These are phyloP conservation scores for Zapornia atra DNA, from an alignment of 2,113 vertebrate genomes.

Conservation along the genomic window DNA sequence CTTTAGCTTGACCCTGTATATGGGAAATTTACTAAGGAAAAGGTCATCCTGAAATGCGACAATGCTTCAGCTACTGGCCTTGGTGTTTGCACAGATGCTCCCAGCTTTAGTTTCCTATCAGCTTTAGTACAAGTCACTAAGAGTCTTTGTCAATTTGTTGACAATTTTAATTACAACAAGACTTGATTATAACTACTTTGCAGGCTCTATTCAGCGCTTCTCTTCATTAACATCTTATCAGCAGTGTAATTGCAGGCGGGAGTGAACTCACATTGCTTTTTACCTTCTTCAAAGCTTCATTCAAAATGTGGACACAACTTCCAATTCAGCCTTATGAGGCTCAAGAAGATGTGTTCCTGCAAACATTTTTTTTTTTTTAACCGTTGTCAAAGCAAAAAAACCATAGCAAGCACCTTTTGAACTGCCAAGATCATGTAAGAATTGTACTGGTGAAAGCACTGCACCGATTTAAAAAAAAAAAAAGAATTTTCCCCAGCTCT, in stretches of 20 bases:
- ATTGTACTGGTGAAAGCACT: not conserved
- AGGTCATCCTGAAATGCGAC: not conserved
- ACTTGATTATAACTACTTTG: constrained; percentile 47
- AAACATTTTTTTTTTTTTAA: not conserved
- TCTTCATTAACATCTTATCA: constrained; percentile 66
- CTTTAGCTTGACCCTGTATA: not conserved
- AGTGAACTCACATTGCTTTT: not conserved
- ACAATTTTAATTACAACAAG: constrained; percentile 61
- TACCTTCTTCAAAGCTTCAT: not conserved
- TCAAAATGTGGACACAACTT: not conserved
- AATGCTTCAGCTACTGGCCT: not conserved
- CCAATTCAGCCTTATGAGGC: not conserved
- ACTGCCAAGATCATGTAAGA: not conserved
- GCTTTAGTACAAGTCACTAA: not conserved
- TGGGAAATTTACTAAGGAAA: not conserved
- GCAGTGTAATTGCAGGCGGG: constrained; percentile 11
- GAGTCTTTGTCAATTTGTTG: constrained; percentile 48
- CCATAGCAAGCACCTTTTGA: not conserved
- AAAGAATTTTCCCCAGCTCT: not conserved
- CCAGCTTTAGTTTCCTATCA: not conserved
- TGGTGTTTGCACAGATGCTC: not conserved
- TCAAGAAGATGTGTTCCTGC: not conserved
- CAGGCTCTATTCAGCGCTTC: not conserved
- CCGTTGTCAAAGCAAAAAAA: not conserved
- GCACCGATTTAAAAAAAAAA: not conserved